These are phyloP conservation scores for Clarias pachynema DNA, from an alignment of 2,797 vertebrate genomes.

Conservation along the genomic window DNA sequence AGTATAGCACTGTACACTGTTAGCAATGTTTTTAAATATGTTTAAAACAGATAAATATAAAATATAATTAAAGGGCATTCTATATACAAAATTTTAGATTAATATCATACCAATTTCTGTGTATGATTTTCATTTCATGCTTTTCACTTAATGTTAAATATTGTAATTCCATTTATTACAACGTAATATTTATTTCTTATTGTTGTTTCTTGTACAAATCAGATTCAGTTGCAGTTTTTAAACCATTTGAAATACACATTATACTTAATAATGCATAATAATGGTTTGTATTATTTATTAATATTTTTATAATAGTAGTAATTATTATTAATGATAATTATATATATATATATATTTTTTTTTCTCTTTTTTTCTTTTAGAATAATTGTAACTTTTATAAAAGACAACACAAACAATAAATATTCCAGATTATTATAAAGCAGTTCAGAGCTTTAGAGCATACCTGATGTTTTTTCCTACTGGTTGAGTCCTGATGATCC, in stretches of 20 bases:
- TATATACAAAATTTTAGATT: not conserved
- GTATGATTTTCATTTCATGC: not conserved
- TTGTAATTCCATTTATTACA: not conserved
- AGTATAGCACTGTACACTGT: not conserved
- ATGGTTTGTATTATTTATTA: too few species aligned
- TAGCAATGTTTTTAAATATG: not conserved
- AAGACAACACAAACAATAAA: not conserved
- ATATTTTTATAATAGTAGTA: too few species aligned
- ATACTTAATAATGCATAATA: too few species aligned
- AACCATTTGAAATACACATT: too few species aligned
- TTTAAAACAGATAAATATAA: not conserved
- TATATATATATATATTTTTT: too few species aligned
- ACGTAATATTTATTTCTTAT: not conserved
- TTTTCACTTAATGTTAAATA: not conserved
- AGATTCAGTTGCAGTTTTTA: not conserved
- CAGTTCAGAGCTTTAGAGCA: not conserved
- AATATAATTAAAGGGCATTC: not conserved
- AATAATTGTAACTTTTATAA: not conserved
- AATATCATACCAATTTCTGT: not conserved
- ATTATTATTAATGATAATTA: too few species aligned
- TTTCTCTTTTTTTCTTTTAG: too few species aligned
- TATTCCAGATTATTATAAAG: not conserved
- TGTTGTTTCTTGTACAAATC: not conserved
- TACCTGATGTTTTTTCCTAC: slow-evolving; percentile 14
- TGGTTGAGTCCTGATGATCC: not conserved